Evolutionary conservation across 2,888 invertebrate genomes (phyloP).

Genomic region (Ormyrus pomaceus): DNA sequence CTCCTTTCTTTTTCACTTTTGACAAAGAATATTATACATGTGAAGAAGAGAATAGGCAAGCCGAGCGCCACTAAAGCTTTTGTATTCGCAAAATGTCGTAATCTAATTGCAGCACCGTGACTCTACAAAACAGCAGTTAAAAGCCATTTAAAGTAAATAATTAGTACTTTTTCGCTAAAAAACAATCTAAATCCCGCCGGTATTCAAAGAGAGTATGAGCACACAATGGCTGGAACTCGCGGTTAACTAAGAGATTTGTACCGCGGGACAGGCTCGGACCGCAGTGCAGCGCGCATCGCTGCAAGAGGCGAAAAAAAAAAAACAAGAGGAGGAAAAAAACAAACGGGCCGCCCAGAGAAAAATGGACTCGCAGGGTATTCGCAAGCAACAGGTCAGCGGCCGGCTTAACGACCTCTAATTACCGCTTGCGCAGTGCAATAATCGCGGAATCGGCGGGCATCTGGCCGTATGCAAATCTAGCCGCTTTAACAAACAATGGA

Average conservation of each 20-base stretch:
- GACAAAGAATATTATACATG: too few relatives aligned
- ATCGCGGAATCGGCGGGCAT: constrained; percentile 39
- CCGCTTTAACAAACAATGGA: constrained; percentile 39
- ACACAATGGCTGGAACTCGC: constrained; percentile 36
- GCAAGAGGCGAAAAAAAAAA: constrained; percentile 4
- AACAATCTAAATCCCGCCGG: constrained; percentile 17
- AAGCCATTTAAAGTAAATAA: too few relatives aligned
- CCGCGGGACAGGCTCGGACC: constrained; percentile 8
- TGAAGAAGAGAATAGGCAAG: too few relatives aligned
- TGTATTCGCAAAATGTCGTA: too few relatives aligned
- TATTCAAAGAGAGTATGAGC: constrained; percentile 40
- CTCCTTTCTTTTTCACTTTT: neutral
- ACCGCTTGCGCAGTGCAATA: constrained; percentile 27
- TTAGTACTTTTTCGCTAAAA: too few relatives aligned
- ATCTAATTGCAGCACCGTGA: too few relatives aligned
- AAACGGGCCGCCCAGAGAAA: neutral
- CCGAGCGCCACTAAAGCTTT: too few relatives aligned
- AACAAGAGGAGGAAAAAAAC: too few relatives aligned
- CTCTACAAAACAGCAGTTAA: too few relatives aligned
- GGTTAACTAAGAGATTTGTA: constrained; percentile 34
- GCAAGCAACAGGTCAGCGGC: constrained; percentile 45
- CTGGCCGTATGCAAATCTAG: constrained; percentile 28
- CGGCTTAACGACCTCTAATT: constrained; percentile 50
- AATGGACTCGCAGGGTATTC: neutral
- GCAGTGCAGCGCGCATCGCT: neutral